These are phyloP conservation scores for Cyaniris semiargus DNA, from an alignment of 2,888 invertebrate genomes.

Conservation along the genomic window DNA sequence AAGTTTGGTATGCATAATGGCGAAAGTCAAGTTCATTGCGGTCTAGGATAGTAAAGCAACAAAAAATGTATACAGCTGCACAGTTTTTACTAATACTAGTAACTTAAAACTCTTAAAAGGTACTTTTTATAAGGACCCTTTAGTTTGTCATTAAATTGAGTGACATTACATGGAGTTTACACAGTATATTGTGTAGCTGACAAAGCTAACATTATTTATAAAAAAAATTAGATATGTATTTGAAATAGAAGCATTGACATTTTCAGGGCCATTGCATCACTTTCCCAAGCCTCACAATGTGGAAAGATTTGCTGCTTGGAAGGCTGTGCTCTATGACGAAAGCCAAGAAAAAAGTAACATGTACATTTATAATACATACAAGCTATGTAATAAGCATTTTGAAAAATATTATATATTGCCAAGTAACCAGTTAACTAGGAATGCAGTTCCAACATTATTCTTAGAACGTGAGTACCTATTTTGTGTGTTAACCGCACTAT, in stretches of 20 bases:
- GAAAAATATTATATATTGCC: not conserved
- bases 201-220: too few relatives aligned
- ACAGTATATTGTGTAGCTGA: not conserved
- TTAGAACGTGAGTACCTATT: not conserved
- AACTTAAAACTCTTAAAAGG: too few relatives aligned
- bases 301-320: conserved; percentile 5
- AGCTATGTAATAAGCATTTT: not conserved
- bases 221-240: not conserved
- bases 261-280: conserved; percentile 7
- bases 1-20: not conserved
- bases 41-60: not conserved
- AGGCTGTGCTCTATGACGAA: not conserved
- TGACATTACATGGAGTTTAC: not conserved
- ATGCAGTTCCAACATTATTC: conserved; percentile 5
- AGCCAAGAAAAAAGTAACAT: not conserved
- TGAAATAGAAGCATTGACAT: not conserved
- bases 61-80: not conserved
- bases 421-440: conserved; percentile 1
- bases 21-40: not conserved
- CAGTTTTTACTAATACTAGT: not conserved
- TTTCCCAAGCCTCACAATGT: not conserved
- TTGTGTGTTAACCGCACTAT: not conserved
- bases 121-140: too few relatives aligned
- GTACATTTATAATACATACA: conserved; percentile 11
- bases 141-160: not conserved